Evolutionary conservation across 2,888 invertebrate genomes (phyloP).

Genomic region (Sinhomidia bicolor): DNA sequence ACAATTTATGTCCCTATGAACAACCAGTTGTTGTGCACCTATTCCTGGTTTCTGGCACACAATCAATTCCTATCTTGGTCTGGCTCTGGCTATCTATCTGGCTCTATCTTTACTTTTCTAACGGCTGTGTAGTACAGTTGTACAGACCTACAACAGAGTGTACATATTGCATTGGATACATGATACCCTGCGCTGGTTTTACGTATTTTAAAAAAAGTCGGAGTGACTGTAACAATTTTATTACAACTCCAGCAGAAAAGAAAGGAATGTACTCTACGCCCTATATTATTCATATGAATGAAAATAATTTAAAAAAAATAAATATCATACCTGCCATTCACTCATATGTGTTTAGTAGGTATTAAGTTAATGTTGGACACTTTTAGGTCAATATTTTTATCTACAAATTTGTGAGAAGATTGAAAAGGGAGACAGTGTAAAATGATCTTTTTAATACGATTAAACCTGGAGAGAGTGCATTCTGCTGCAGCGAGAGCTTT

Average conservation of each 20-base stretch:
- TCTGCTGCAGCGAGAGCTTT: no score
- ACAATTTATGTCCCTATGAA: conserved; percentile 43
- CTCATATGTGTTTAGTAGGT: no score
- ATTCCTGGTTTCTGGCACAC: neutral
- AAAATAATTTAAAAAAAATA: neutral
- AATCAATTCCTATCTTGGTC: conserved; percentile 6
- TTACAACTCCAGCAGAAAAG: conserved; percentile 25
- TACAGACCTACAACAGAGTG: no score
- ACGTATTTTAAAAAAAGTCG: conserved; percentile 29
- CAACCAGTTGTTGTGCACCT: neutral
- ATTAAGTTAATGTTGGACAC: no score
- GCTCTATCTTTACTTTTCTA: no score
- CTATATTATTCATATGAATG: no score
- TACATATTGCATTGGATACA: no score
- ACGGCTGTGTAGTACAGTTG: no score
- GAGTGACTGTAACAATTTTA: conserved; percentile 33
- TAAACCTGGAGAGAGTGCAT: conserved; percentile 1
- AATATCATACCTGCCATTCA: no score
- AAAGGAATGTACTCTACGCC: conserved; percentile 44
- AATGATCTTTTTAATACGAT: neutral
- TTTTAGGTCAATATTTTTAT: neutral
- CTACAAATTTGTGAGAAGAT: neutral
- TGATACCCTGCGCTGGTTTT: conserved; percentile 39
- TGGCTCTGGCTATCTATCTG: neutral
- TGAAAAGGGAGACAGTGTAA: neutral